Evolutionary conservation across 2,113 vertebrate species (phyloP).

Genomic region (Indicator maculatus): DNA sequence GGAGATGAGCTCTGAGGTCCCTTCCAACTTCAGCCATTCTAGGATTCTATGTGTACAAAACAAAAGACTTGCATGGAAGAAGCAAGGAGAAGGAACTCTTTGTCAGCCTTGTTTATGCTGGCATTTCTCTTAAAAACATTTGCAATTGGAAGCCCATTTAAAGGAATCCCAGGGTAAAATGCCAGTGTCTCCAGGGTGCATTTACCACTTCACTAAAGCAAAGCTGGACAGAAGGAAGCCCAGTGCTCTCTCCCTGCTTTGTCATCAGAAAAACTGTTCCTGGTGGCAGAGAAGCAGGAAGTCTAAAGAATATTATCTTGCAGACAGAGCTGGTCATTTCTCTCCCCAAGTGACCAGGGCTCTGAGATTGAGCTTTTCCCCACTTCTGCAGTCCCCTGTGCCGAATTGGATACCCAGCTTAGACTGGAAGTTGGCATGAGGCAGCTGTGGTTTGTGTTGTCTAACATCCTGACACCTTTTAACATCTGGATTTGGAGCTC

Average conservation of each 20-base stretch:
- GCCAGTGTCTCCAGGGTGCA: background rate
- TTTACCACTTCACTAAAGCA: background rate
- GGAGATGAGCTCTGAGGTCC: no score
- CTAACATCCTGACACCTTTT: background rate
- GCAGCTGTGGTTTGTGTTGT: background rate
- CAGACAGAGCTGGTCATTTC: background rate
- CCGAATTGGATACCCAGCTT: background rate
- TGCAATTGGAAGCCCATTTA: background rate
- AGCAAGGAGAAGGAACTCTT: background rate
- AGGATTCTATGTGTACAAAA: background rate
- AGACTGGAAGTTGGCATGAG: background rate
- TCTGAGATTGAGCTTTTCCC: background rate
- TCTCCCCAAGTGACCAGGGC: background rate
- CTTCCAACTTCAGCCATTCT: no score
- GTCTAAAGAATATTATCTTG: background rate
- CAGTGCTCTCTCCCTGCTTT: background rate
- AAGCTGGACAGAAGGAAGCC: background rate
- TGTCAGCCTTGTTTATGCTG: background rate
- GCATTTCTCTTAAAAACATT: background rate
- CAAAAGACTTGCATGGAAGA: background rate
- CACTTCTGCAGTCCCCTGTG: fast-evolving
- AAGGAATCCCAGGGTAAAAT: background rate
- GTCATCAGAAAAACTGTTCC: background rate
- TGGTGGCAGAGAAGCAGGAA: background rate
- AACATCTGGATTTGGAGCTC: background rate